Conservation (phyloP, 2,113 vertebrate species). For the Cichladusa arquata region DNA sequence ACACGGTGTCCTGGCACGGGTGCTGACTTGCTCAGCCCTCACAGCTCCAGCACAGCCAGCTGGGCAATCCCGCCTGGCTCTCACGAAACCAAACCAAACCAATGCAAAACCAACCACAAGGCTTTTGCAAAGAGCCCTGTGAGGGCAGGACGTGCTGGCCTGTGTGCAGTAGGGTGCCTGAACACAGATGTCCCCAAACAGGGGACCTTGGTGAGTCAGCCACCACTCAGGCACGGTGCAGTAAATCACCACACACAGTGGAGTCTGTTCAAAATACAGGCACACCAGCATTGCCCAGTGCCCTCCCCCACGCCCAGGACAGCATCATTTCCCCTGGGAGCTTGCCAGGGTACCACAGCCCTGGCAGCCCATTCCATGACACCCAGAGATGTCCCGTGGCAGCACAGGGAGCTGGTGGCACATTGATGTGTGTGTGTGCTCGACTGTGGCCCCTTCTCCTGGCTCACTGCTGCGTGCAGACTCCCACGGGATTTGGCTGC, state of each 20-base stretch:
- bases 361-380: not conserved
- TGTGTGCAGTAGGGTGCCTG: not conserved
- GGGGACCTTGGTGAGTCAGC: not conserved
- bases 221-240: not conserved
- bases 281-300: fast-evolving
- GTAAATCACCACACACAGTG: not conserved
- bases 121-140: not conserved
- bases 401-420: not conserved
- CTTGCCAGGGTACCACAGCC: not conserved
- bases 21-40: not conserved
- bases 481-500: not conserved
- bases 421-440: not conserved
- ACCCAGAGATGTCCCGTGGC: fast-evolving
- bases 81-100: not conserved
- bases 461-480: not conserved
- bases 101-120: not conserved
- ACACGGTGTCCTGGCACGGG: not conserved
- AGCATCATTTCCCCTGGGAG: not conserved
- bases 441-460: not conserved
- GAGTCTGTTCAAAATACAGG: not conserved
- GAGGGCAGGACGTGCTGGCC: not conserved
- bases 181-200: fast-evolving
- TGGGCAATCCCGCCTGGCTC: not conserved
- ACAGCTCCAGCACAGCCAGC: not conserved
- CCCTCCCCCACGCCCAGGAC: not conserved